Percentiles rank a stretch among this genome's conserved stretches.
Conservation (phyloP, 2,113 vertebrate genomes). For the Thalassarche chlororhynchos region DNA sequence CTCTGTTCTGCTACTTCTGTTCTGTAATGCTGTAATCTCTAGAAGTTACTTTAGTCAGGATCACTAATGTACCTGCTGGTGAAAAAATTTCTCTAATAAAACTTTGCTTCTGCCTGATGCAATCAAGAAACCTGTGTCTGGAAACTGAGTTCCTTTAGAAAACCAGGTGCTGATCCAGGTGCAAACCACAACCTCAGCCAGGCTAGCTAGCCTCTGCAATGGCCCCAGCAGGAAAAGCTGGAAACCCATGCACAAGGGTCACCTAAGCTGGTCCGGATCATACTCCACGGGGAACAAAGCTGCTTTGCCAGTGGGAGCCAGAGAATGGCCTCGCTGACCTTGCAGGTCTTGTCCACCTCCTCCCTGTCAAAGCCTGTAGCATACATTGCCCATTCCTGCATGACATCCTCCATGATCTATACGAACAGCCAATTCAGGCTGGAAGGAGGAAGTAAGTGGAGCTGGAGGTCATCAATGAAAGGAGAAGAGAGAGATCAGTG, state of each 20-base stretch:
- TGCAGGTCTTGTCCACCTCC: neutral
- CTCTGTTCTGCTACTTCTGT: slow-evolving; percentile 12
- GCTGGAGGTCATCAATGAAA: neutral
- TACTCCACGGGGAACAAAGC: neutral
- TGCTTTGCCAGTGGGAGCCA: neutral
- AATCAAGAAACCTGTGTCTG: neutral
- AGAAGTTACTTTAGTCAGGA: slow-evolving; percentile 31
- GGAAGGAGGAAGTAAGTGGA: neutral
- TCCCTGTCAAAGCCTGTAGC: neutral
- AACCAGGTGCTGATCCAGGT: neutral
- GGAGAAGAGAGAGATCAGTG: neutral
- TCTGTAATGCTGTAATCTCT: slow-evolving; percentile 6
- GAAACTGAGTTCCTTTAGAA: neutral
- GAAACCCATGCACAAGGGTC: neutral
- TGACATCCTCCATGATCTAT: neutral
- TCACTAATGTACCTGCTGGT: slow-evolving; percentile 7
- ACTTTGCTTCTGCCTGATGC: slow-evolving; percentile 62
- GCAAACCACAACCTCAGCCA: neutral
- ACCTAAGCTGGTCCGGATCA: neutral
- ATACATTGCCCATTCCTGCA: neutral
- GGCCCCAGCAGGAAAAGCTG: neutral
- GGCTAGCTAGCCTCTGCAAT: neutral
- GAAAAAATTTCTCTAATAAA: slow-evolving; percentile 57
- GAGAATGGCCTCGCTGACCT: neutral
- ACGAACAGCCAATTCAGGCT: neutral